These are phyloP conservation scores for Lethenteron reissneri DNA, from an alignment of 2,113 vertebrate species.

Conservation along the genomic window DNA sequence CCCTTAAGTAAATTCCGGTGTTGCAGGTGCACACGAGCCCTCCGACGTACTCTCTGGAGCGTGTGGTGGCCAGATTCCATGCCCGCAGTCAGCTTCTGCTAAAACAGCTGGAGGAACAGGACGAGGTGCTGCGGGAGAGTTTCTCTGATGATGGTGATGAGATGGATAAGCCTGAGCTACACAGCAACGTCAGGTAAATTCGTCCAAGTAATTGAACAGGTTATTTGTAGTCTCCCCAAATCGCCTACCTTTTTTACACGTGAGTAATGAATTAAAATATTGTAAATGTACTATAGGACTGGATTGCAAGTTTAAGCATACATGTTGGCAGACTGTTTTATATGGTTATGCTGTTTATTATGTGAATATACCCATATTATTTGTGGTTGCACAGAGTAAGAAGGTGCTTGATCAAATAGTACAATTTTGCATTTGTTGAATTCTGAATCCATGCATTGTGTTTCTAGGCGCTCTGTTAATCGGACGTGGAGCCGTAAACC, in stretches of 20 bases:
- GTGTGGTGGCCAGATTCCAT: conserved; percentile 44
- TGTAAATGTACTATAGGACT: no score
- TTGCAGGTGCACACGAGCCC: conserved; percentile 36
- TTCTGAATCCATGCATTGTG: no score
- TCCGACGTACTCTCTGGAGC: conserved; percentile 29
- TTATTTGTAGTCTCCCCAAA: no score
- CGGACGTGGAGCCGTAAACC: conserved; percentile 31
- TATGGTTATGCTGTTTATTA: no score
- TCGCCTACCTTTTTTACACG: no score
- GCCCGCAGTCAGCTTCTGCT: conserved; percentile 38
- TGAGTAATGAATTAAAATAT: no score
- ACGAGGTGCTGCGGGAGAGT: conserved; percentile 35
- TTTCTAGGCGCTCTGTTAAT: conserved; percentile 23
- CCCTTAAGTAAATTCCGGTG: conserved; percentile 14
- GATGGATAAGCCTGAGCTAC: conserved; percentile 16
- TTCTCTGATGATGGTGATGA: conserved; percentile 27
- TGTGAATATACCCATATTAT: no score
- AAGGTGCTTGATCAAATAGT: background rate
- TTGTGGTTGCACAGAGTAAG: no score
- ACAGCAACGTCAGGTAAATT: no score
- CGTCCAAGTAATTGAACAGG: no score
- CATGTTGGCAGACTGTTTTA: no score
- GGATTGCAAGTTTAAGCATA: no score
- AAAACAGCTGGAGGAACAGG: conserved; percentile 44
- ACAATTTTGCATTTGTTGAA: background rate